A percentile compares a stretch with the other conserved stretches of the same genome.
phyloP scores from a whole-genome alignment of 2,888 invertebrate genomes.

The Yponomeuta plumbellus region DNA sequence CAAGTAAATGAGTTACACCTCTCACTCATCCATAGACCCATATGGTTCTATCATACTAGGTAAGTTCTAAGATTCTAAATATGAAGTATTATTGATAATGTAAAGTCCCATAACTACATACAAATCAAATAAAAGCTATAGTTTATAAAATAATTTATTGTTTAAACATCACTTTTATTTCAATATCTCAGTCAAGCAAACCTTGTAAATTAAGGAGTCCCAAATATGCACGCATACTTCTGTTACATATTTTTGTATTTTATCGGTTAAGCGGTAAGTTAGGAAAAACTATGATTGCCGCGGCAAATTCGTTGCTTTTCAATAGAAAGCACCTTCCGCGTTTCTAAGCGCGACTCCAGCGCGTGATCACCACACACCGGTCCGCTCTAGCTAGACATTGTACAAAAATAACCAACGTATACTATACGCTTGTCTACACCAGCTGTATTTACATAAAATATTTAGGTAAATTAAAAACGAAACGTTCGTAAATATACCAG shows the following conservation, averaged over 20 bases:
- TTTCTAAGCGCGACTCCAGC: background rate
- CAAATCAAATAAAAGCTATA: conserved; percentile 6
- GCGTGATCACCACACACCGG: background rate
- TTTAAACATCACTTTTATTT: conserved; percentile 15
- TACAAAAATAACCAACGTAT: background rate
- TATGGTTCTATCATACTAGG: background rate
- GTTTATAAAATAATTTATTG: conserved; percentile 17
- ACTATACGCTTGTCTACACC: background rate
- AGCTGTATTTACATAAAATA: conserved; percentile 3
- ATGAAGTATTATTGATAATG: background rate
- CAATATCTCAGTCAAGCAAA: conserved; percentile 14
- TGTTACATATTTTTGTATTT: background rate
- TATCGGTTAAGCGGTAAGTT: conserved; percentile 6
- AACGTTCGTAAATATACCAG: conserved; percentile 24
- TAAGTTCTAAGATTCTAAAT: background rate
- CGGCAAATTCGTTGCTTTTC: background rate
- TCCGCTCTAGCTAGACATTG: background rate
- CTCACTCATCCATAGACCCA: too few relatives aligned
- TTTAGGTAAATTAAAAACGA: background rate
- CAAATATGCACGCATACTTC: conserved; percentile 2
- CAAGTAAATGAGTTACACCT: too few relatives aligned
- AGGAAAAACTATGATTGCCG: background rate
- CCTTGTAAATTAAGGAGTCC: background rate
- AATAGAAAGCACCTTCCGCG: conserved; percentile 5
- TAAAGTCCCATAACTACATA: background rate